phyloP scores from a whole-genome alignment of 64 coral and sea anemone genomes.

The Stichodactyla helianthus region DNA sequence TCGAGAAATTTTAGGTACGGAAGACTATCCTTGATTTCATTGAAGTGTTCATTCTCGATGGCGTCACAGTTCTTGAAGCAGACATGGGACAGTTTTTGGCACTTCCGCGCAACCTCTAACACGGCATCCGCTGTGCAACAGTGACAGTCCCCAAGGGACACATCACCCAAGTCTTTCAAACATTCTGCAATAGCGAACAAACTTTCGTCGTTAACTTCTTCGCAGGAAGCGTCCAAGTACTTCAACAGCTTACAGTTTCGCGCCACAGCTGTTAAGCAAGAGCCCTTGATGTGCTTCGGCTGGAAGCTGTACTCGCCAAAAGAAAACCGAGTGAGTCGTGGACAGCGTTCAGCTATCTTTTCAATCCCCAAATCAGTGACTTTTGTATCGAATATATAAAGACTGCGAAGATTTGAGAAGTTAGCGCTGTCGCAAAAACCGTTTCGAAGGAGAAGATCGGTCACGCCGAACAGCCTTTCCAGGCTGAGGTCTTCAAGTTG shows the following conservation, averaged over 20 bases:
- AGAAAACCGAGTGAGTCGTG: neutral
- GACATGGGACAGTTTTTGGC: neutral
- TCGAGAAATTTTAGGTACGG: neutral
- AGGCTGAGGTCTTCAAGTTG: neutral
- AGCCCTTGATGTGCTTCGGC: neutral
- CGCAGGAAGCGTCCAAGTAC: neutral
- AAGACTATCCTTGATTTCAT: neutral
- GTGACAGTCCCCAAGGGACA: slow-evolving; percentile 10
- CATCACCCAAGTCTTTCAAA: neutral
- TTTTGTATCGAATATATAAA: slow-evolving; percentile 9
- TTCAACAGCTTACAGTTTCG: neutral
- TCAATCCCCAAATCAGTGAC: neutral
- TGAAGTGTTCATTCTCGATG: neutral
- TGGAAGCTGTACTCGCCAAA: slow-evolving; percentile 15
- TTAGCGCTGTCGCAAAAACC: neutral
- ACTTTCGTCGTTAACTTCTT: neutral
- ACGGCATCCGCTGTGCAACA: neutral
- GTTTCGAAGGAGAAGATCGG: neutral
- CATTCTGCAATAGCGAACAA: neutral
- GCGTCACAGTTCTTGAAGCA: neutral
- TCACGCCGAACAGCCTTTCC: neutral
- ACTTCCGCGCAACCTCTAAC: neutral
- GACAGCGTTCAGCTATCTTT: neutral
- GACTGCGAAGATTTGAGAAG: neutral
- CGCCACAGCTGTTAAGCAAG: neutral